Evolutionary conservation across 1,140 invertebrate species (phyloP).

Genomic region (Maconellicoccus hirsutus): DNA sequence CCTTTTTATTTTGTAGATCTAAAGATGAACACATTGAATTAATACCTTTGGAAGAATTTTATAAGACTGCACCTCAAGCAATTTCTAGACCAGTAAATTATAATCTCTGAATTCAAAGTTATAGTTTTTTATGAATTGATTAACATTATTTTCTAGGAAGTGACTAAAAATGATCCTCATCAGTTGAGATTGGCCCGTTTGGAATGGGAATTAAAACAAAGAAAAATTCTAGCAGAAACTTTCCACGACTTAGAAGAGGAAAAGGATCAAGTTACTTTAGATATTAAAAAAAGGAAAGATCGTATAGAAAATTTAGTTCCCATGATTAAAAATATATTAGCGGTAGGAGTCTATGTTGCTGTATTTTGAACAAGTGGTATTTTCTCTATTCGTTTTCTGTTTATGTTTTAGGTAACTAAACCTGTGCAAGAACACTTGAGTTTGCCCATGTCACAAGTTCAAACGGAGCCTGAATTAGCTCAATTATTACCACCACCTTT

Average conservation of each 20-base stretch:
- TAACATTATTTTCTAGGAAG: slow-evolving; percentile 38
- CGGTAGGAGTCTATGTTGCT: slow-evolving; percentile 41
- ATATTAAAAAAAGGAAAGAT: slow-evolving; percentile 67
- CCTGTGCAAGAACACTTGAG: slow-evolving; percentile 81
- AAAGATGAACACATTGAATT: slow-evolving; percentile 88
- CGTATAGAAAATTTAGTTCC: slow-evolving; percentile 71
- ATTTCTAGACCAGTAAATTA: slow-evolving; percentile 57
- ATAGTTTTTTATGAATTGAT: background rate
- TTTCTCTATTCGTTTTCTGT: background rate
- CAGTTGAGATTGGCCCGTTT: slow-evolving; percentile 70
- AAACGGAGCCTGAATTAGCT: slow-evolving; percentile 60
- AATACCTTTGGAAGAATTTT: slow-evolving; percentile 74
- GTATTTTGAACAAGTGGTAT: too few relatives aligned
- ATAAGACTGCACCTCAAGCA: slow-evolving; percentile 59
- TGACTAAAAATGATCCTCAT: slow-evolving; percentile 58
- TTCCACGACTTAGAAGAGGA: slow-evolving; percentile 61
- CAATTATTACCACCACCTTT: slow-evolving; percentile 65
- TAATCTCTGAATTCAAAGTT: slow-evolving; percentile 18
- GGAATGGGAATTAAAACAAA: slow-evolving; percentile 83
- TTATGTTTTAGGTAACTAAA: slow-evolving; percentile 54
- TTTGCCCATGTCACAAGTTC: slow-evolving; percentile 61
- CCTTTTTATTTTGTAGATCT: slow-evolving; percentile 47
- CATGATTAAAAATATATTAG: slow-evolving; percentile 56
- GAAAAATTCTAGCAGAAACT: slow-evolving; percentile 65
- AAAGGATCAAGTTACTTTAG: slow-evolving; percentile 60